phyloP scores from a whole-genome alignment of 2,797 vertebrate genomes.

The Neosilurus mollespiculum region DNA sequence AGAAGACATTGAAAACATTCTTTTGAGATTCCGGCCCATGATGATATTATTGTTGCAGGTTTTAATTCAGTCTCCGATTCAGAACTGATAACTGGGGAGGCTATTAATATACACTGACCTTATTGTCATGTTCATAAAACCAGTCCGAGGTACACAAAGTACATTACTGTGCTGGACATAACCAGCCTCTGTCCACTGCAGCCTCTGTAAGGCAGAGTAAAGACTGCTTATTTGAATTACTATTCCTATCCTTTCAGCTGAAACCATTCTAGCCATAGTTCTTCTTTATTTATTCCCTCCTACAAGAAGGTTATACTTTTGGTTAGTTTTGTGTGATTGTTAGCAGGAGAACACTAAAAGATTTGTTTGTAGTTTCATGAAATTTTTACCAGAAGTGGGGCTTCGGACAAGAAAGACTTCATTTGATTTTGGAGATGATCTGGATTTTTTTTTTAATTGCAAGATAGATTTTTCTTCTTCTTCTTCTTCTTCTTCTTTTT shows the following conservation, averaged over 20 bases:
- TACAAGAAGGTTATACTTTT: too few species aligned
- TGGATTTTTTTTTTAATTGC: too few species aligned
- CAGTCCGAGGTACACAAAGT: too few species aligned
- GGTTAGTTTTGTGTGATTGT: too few species aligned
- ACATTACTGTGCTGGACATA: not conserved
- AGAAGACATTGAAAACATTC: not conserved
- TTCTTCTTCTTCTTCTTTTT: too few species aligned
- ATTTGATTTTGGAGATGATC: too few species aligned
- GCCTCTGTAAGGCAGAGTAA: not conserved
- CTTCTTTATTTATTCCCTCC: too few species aligned
- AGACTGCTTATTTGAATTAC: not conserved
- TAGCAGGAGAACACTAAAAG: too few species aligned
- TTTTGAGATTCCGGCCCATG: not conserved
- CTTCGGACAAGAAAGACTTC: too few species aligned
- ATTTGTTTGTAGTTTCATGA: too few species aligned
- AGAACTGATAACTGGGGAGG: not conserved
- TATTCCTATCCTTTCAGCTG: not conserved
- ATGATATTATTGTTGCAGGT: not conserved
- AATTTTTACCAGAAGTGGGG: too few species aligned
- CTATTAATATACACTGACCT: not conserved
- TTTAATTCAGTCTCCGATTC: not conserved
- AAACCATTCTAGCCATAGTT: not conserved
- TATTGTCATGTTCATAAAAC: not conserved
- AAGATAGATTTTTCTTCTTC: too few species aligned
- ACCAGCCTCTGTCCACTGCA: not conserved